phyloP scores from a whole-genome alignment of 2,797 vertebrate species.

The Gallirallus australis region DNA sequence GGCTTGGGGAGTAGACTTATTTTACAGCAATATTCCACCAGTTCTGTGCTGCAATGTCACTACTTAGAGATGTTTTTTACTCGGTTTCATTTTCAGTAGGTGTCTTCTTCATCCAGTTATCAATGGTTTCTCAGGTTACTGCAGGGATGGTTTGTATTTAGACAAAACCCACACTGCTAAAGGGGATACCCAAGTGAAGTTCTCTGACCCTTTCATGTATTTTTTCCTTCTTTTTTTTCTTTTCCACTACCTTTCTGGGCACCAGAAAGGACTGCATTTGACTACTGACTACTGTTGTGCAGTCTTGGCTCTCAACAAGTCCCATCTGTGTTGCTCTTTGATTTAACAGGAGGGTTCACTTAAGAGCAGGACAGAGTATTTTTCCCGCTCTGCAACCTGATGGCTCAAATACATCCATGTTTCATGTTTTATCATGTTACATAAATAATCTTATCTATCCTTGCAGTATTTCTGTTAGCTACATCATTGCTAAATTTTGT shows the following conservation, averaged over 20 bases:
- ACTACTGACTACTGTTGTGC: not conserved
- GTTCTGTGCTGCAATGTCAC: not conserved
- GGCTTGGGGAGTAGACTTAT: not conserved
- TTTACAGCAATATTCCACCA: not conserved
- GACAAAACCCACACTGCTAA: rapidly evolving
- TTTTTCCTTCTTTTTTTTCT: not conserved
- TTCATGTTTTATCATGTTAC: conserved; percentile 52
- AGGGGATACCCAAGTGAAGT: not conserved
- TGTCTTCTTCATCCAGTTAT: not conserved
- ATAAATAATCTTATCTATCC: conserved; percentile 62
- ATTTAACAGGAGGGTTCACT: conserved; percentile 4
- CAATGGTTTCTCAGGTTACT: not conserved
- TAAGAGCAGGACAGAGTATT: not conserved
- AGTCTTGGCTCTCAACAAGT: not conserved
- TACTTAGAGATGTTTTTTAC: not conserved
- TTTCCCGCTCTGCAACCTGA: not conserved
- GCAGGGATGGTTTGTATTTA: not conserved
- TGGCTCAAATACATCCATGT: conserved; percentile 41
- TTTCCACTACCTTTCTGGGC: not conserved
- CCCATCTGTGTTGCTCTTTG: not conserved
- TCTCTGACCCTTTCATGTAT: not conserved
- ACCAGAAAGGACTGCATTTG: not conserved
- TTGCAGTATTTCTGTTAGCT: conserved; percentile 43
- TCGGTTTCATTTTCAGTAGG: not conserved
- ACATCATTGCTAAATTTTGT: conserved; percentile 59